phyloP scores from a whole-genome alignment of 2,888 invertebrate genomes.

The Stenolophus ochropezus region DNA sequence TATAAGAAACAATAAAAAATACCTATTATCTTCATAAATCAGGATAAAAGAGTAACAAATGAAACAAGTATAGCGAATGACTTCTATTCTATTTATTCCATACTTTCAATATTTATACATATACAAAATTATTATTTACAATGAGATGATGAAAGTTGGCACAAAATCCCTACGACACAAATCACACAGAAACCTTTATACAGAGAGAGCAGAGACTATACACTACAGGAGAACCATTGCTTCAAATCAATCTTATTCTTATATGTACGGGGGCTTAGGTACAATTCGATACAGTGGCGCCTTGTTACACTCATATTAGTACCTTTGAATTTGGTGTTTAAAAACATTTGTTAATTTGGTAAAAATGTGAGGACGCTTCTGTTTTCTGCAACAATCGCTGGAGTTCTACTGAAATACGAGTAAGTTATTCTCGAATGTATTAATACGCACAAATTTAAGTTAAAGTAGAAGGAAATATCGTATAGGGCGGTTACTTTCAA shows the following conservation, averaged over 20 bases:
- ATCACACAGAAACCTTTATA: neutral
- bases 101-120: conserved; percentile 45
- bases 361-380: neutral
- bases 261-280: neutral
- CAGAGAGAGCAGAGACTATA: conserved; percentile 1
- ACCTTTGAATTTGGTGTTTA: neutral
- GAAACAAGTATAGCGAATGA: neutral
- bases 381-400: neutral
- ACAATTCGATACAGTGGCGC: neutral
- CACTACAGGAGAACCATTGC: neutral
- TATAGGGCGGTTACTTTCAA: no score
- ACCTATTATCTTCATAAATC: no score
- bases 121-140: conserved; percentile 50
- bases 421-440: no score
- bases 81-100: conserved; percentile 12
- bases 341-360: neutral
- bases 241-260: neutral
- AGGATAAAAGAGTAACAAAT: neutral
- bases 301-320: neutral
- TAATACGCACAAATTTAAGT: no score
- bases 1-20: no score
- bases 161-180: neutral
- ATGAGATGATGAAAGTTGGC: conserved; percentile 19
- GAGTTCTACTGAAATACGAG: neutral
- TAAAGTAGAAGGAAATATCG: no score